A percentile compares a stretch with the other conserved stretches of the same genome.
These are phyloP conservation scores for Trichomalopsis sarcophagae DNA, from an alignment of 1,140 invertebrate genomes.

Conservation along the genomic window DNA sequence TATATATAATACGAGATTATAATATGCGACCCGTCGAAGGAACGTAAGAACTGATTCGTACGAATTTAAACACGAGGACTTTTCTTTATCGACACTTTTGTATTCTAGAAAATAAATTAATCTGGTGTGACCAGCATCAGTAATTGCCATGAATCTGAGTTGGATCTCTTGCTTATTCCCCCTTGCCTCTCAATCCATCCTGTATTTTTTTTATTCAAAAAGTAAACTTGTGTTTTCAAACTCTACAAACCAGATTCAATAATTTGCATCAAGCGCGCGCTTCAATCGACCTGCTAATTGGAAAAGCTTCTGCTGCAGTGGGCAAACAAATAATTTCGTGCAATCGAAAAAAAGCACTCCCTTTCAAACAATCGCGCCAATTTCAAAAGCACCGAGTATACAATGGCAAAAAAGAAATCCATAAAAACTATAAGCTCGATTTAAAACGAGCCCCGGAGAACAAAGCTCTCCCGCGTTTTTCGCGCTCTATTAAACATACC, in stretches of 20 bases:
- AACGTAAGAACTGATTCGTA: slow-evolving; percentile 43
- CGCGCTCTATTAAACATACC: not conserved
- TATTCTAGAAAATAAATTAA: slow-evolving; percentile 54
- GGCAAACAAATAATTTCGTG: too few species aligned
- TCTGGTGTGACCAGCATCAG: slow-evolving; percentile 44
- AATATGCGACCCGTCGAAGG: slow-evolving; percentile 25
- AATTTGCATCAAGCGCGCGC: too few species aligned
- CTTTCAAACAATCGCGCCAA: too few species aligned
- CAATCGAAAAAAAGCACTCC: too few species aligned
- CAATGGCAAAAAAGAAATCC: not conserved
- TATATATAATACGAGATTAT: slow-evolving; percentile 17
- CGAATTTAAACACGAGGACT: slow-evolving; percentile 47
- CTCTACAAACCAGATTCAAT: too few species aligned
- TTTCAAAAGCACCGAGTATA: not conserved
- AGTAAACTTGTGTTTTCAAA: too few species aligned
- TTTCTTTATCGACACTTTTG: slow-evolving; percentile 51
- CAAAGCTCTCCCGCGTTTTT: not conserved
- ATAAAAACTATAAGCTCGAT: too few species aligned
- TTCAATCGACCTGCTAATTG: not conserved
- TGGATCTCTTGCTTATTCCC: not conserved
- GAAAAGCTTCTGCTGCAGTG: too few species aligned
- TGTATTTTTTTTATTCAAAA: not conserved
- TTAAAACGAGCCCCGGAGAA: not conserved
- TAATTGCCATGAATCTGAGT: slow-evolving; percentile 30
- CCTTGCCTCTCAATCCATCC: not conserved